Evolutionary conservation across 2,888 invertebrate genomes (phyloP), one percentile per base, ranked within the genome.

Genomic region (Scaeva pyrastri): DNA sequence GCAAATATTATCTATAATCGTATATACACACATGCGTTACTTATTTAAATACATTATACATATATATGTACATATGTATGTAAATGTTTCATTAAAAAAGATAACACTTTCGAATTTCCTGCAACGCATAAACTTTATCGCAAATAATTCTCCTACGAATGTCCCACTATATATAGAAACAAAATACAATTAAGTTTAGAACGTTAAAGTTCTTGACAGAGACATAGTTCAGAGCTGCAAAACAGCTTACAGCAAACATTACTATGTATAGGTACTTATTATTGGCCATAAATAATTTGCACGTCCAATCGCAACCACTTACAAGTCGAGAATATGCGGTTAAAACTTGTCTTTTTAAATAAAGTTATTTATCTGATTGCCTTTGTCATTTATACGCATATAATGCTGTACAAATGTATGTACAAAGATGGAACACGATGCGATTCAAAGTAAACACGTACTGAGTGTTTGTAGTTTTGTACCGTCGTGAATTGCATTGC

Each of bases 401-500:
- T 45, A 64, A 31, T n/a, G n/a, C n/a, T n/a, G n/a, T n/a, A n/a
- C n/a, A 23, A 26, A 23, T n/a, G 3, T 50, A 26, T 14, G 8
- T 31, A 7, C 31, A 31, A 7, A 39, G 21, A 39, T 66, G 66
- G 16, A 14, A 39, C 21, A 21, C 21, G 52, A 39, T 52, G 39
- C 52, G 21, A 50, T 21, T 50, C 19, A 31, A 21, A 68, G 68
- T 21, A 80, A 81, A 76, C 85, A 85, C 80, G 76, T 85, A 80
- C 36, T 26, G 14, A 5, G 8, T 8, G 19, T 60, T 73, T 55
- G 39, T 41, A 39, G 21, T 41, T 60, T 41, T 60, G 60, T 60
- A 1, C 21, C 21, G 60, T 68, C 84, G 84, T 81, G 85, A 62
- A 68, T 60, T 21, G 80, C 84, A 85, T 85, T 76, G 68, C 80